These are phyloP conservation scores for Chirona hameri DNA, from an alignment of 2,888 invertebrate species.

Conservation along the genomic window DNA sequence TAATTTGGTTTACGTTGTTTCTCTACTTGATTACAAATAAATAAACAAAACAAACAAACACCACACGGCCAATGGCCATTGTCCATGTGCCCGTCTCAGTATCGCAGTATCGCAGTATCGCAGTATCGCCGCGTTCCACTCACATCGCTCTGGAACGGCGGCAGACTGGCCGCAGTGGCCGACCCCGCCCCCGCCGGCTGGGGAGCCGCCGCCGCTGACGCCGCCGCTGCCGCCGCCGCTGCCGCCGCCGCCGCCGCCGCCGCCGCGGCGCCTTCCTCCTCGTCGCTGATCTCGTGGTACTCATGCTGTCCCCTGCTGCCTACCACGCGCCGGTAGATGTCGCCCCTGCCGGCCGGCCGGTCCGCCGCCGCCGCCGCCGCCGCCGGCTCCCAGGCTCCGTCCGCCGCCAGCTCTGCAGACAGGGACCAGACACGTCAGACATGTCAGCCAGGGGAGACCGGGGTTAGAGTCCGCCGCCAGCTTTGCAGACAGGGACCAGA, in stretches of 20 bases:
- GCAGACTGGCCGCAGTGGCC: neutral
- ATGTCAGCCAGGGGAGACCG: neutral
- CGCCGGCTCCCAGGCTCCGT: neutral
- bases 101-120: too few relatives aligned
- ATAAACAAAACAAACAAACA: too few relatives aligned
- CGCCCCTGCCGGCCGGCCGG: too few relatives aligned
- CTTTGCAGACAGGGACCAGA: too few relatives aligned
- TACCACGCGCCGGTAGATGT: neutral
- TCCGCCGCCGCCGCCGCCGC: neutral
- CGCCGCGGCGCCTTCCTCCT: conserved; percentile 54
- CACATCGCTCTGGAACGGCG: neutral
- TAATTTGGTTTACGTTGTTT: too few relatives aligned
- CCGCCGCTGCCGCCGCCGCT: neutral
- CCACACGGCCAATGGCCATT: too few relatives aligned
- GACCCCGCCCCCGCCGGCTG: neutral
- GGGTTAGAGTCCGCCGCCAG: too few relatives aligned
- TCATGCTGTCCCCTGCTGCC: conserved; percentile 59
- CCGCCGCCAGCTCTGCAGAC: neutral
- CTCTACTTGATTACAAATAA: too few relatives aligned
- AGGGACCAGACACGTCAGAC: neutral
- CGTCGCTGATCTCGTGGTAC: conserved; percentile 79
- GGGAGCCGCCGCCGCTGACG: too few relatives aligned
- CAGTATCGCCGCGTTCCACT: too few relatives aligned
- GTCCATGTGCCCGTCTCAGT: too few relatives aligned
- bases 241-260: conserved; percentile 27